phyloP scores from a whole-genome alignment of 92 coral and sea anemone genomes.

The Heteractis magnifica region DNA sequence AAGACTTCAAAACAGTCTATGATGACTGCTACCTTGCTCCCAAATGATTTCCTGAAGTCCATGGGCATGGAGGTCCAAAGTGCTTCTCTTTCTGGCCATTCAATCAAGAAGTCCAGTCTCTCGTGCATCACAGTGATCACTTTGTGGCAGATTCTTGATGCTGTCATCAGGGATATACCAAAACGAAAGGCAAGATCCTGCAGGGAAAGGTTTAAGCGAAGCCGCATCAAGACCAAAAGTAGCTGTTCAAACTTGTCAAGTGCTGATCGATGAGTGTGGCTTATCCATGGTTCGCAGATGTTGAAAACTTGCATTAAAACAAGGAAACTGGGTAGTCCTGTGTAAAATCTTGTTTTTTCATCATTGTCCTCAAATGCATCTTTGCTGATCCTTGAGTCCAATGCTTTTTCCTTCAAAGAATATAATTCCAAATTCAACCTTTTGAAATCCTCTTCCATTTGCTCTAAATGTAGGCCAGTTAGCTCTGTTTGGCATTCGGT shows the following conservation, averaged over 20 bases:
- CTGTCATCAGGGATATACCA: not conserved
- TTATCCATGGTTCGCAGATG: conserved; percentile 31
- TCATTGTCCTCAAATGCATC: conserved; percentile 5
- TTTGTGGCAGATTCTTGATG: not conserved
- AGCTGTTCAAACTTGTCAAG: not conserved
- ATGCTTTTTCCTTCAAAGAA: not conserved
- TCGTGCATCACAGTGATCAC: too few species aligned
- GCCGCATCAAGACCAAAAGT: not conserved
- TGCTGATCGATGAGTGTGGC: conserved; percentile 12
- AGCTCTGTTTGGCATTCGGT: not conserved
- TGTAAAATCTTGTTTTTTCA: conserved; percentile 38
- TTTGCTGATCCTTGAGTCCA: not conserved
- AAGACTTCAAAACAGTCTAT: not conserved
- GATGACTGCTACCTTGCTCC: not conserved
- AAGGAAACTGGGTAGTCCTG: conserved; percentile 41
- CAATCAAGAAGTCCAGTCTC: not conserved
- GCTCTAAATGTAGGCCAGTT: not conserved
- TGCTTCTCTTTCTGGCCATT: conserved; percentile 18
- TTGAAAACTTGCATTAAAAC: conserved; percentile 41
- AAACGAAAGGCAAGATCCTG: too few species aligned
- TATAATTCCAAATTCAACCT: not conserved
- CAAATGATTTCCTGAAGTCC: conserved; percentile 12
- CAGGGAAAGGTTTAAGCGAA: not conserved
- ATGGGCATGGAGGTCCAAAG: conserved; percentile 12
- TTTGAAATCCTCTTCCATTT: not conserved